phyloP scores from a whole-genome alignment of 2,797 vertebrate genomes.

The Phataginus tricuspis region DNA sequence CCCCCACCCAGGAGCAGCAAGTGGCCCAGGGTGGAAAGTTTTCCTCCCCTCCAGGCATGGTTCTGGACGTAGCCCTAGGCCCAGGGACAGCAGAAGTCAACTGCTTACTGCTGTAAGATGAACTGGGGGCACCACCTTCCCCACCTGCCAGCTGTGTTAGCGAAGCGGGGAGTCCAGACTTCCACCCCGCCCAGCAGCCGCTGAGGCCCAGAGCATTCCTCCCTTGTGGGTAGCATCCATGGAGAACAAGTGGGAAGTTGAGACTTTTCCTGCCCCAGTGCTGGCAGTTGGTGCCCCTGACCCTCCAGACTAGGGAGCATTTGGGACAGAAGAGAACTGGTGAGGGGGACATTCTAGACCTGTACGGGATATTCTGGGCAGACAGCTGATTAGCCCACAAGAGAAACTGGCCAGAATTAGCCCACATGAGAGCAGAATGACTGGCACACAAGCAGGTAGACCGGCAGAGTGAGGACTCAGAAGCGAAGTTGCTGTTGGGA shows the following conservation, averaged over 20 bases:
- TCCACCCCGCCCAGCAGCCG: too few relatives aligned
- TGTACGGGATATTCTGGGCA: not conserved
- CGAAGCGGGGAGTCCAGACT: not conserved
- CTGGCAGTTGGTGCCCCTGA: not conserved
- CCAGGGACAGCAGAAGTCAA: not conserved
- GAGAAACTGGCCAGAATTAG: not conserved
- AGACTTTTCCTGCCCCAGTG: not conserved
- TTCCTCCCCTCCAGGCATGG: not conserved
- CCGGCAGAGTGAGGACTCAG: not conserved
- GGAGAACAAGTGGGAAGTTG: not conserved
- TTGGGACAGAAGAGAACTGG: not conserved
- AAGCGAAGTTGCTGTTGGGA: not conserved
- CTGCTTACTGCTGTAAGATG: too few relatives aligned
- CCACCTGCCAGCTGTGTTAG: not conserved
- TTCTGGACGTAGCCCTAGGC: not conserved
- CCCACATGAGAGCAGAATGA: not conserved
- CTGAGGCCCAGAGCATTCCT: not conserved
- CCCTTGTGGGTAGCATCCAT: not conserved
- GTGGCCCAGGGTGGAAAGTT: not conserved
- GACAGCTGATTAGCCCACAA: not conserved
- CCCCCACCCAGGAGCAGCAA: not conserved
- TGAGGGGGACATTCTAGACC: not conserved
- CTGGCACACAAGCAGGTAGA: not conserved
- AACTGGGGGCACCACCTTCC: not conserved
- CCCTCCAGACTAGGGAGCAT: not conserved